Evolutionary conservation across 2,113 vertebrate genomes (phyloP).

Genomic region (Anarrhichthys ocellatus): DNA sequence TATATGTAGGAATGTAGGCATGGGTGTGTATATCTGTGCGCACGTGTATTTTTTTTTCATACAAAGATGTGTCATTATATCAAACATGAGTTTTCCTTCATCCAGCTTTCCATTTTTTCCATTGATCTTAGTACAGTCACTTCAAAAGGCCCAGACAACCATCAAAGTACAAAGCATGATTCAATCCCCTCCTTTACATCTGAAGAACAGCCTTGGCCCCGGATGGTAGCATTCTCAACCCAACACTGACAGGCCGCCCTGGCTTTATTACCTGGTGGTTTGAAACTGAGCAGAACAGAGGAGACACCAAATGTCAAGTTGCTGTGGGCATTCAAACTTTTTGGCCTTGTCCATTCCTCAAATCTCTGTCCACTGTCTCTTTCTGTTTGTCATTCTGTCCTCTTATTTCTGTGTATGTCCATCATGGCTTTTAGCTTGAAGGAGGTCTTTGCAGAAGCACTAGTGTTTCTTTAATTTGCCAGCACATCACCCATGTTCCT

Average conservation of each 20-base stretch:
- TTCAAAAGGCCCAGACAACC: slow-evolving; percentile 55
- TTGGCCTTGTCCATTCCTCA: slow-evolving; percentile 30
- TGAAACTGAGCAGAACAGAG: slow-evolving; percentile 39
- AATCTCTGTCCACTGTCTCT: slow-evolving; percentile 9
- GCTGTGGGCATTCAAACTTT: slow-evolving; percentile 55
- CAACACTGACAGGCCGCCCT: slow-evolving; percentile 29
- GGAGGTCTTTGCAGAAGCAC: slow-evolving; percentile 81
- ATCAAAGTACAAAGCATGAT: slow-evolving; percentile 52
- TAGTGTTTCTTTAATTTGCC: slow-evolving; percentile 12
- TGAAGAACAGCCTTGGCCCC: slow-evolving; percentile 49
- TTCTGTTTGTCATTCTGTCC: slow-evolving; percentile 22
- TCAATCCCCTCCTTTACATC: slow-evolving; percentile 50
- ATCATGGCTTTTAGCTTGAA: slow-evolving; percentile 54
- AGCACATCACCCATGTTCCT: not conserved
- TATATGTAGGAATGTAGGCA: not conserved
- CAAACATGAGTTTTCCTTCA: slow-evolving; percentile 57
- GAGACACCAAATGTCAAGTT: slow-evolving; percentile 55
- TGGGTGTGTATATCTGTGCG: not conserved
- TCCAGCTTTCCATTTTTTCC: slow-evolving; percentile 35
- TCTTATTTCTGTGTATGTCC: not conserved
- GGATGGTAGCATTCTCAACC: slow-evolving; percentile 42
- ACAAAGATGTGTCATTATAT: slow-evolving; percentile 57
- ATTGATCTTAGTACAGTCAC: slow-evolving; percentile 55
- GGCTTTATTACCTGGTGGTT: slow-evolving; percentile 47
- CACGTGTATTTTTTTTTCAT: slow-evolving; percentile 21